These are phyloP conservation scores for Epirrhoe tristata DNA, from an alignment of 2,888 invertebrate genomes.

Conservation along the genomic window DNA sequence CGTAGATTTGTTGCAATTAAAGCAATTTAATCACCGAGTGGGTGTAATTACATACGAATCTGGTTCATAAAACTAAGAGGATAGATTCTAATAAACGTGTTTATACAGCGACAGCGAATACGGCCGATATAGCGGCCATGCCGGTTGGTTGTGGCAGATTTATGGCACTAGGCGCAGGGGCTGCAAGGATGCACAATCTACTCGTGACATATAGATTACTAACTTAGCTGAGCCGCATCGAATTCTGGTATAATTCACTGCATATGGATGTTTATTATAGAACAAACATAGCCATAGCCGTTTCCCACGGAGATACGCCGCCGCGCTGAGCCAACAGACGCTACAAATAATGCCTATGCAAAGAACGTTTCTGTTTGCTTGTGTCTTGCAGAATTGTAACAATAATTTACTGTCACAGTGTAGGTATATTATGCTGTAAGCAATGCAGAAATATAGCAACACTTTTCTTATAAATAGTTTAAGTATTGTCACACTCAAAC, in stretches of 20 bases:
- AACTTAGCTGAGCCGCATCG: constrained; percentile 67
- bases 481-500: neutral
- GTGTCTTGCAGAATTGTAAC: constrained; percentile 29
- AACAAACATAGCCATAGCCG: constrained; percentile 52
- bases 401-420: constrained; percentile 20
- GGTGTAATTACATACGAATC: constrained; percentile 51
- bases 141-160: constrained; percentile 59
- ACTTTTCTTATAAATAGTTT: neutral
- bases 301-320: constrained; percentile 70
- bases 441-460: neutral
- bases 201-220: constrained; percentile 73
- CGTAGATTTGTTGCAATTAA: constrained; percentile 49
- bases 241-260: constrained; percentile 76
- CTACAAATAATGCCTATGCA: constrained; percentile 42
- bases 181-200: constrained; percentile 77
- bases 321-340: constrained; percentile 39
- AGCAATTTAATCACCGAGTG: constrained; percentile 52
- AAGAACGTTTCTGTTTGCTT: constrained; percentile 32
- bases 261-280: constrained; percentile 44
- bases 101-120: constrained; percentile 17
- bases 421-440: neutral
- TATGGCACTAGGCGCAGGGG: constrained; percentile 51
- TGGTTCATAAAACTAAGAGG: constrained; percentile 52
- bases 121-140: constrained; percentile 53
- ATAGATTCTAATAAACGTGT: constrained; percentile 47